Evolutionary conservation across 2,797 vertebrate genomes (phyloP).

Genomic region (Eospalax fontanierii): DNA sequence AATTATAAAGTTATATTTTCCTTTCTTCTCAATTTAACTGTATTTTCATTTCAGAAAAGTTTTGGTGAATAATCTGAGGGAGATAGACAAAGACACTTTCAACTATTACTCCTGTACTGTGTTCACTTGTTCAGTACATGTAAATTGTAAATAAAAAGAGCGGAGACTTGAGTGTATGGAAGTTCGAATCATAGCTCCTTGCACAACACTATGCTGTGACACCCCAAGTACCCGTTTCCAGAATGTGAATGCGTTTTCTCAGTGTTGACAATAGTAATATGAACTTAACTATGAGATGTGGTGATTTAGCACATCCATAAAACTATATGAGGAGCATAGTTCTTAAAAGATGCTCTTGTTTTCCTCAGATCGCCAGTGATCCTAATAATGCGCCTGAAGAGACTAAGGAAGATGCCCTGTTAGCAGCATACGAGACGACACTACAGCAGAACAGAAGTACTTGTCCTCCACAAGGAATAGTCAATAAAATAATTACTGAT

Average conservation of each 20-base stretch:
- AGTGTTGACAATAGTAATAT: conserved; percentile 9
- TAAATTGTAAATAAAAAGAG: not conserved
- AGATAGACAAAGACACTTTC: not conserved
- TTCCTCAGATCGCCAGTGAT: conserved; percentile 57
- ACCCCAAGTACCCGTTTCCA: not conserved
- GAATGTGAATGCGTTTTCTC: not conserved
- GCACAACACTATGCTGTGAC: not conserved
- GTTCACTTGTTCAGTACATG: not conserved
- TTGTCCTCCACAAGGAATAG: conserved; percentile 57
- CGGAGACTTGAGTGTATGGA: not conserved
- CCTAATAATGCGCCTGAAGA: not conserved
- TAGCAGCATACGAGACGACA: conserved; percentile 38
- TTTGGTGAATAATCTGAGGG: conserved; percentile 29
- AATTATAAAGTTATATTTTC: conserved; percentile 50
- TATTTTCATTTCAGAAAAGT: conserved; percentile 55
- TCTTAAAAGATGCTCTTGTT: conserved; percentile 71
- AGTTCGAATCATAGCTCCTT: not conserved
- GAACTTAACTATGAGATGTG: conserved; percentile 40
- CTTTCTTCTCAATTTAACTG: conserved; percentile 34
- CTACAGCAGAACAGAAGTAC: not conserved
- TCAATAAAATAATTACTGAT: conserved; percentile 76
- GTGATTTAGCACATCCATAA: conserved; percentile 50
- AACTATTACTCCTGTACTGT: not conserved
- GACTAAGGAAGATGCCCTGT: not conserved
- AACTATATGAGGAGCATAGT: conserved; percentile 33